phyloP scores from a whole-genome alignment of 2,797 vertebrate species.

The Mastacembelus armatus region DNA sequence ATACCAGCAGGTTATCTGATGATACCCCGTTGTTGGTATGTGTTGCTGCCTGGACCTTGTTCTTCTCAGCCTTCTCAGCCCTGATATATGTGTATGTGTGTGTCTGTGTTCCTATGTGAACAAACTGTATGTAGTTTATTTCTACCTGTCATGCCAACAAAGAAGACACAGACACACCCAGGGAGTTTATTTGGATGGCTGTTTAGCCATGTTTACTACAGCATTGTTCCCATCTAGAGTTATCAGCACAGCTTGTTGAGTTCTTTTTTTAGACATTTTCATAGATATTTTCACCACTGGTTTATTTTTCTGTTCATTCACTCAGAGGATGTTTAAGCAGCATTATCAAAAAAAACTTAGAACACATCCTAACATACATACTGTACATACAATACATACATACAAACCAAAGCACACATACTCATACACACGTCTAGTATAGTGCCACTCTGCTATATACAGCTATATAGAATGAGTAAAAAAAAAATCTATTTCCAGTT shows the following conservation, averaged over 20 bases:
- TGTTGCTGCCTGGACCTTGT: no score
- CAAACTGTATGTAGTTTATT: no score
- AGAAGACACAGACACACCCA: constrained; percentile 48
- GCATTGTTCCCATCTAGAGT: constrained; percentile 84
- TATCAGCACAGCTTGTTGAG: constrained; percentile 77
- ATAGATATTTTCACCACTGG: constrained; percentile 80
- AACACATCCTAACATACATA: constrained; percentile 77
- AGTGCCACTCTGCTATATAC: constrained; percentile 82
- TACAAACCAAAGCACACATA: constrained; percentile 76
- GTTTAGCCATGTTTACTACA: constrained; percentile 81
- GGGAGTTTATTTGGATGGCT: constrained; percentile 66
- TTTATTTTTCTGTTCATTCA: constrained; percentile 78
- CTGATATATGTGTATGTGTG: no score
- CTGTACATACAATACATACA: constrained; percentile 72
- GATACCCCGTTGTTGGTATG: no score
- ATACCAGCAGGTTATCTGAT: no score
- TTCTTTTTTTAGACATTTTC: constrained; percentile 72
- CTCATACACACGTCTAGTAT: constrained; percentile 72
- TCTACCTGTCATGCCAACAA: neutral
- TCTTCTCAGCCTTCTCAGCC: no score
- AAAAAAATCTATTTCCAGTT: constrained; percentile 80
- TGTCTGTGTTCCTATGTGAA: no score
- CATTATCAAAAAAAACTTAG: constrained; percentile 78
- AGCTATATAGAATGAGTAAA: constrained; percentile 83
- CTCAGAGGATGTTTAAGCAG: constrained; percentile 79